Percentiles rank a stretch among this genome's conserved stretches.
Conservation (phyloP, 1,140 invertebrate species). For the Drosophila tsacasi region DNA sequence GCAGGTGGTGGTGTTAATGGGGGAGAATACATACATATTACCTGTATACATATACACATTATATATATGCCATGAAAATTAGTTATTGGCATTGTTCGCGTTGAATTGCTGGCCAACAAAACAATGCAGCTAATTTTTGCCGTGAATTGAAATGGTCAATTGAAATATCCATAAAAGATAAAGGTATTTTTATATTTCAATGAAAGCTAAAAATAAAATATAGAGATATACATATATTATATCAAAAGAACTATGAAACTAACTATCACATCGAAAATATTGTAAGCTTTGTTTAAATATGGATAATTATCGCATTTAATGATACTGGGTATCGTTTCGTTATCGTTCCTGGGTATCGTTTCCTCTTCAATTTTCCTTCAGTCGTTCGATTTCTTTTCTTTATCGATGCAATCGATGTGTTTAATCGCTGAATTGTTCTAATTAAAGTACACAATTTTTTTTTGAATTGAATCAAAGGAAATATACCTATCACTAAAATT, state of each 20-base stretch:
- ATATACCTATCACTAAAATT: background rate
- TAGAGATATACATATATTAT: background rate
- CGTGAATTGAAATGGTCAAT: background rate
- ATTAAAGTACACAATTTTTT: background rate
- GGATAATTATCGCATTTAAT: background rate
- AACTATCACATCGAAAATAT: background rate
- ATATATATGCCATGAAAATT: slow-evolving; percentile 23
- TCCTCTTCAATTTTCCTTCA: background rate
- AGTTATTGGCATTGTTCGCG: slow-evolving; percentile 17
- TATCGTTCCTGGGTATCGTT: too few species aligned
- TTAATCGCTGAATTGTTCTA: background rate
- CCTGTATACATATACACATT: background rate
- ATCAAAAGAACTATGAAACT: background rate
- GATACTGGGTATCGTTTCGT: too few species aligned
- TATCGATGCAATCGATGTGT: background rate
- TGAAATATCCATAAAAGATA: background rate
- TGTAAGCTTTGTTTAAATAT: background rate
- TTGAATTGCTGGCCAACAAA: slow-evolving; percentile 3
- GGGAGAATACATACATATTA: slow-evolving; percentile 3
- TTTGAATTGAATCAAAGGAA: background rate
- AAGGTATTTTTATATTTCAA: background rate
- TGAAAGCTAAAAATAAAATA: background rate
- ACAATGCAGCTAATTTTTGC: slow-evolving; percentile 9
- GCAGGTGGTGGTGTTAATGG: slow-evolving; percentile 28
- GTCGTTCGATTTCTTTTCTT: background rate